Percentiles rank a stretch among this genome's conserved stretches.
phyloP scores from a whole-genome alignment of 1,140 invertebrate genomes.

The Diplogasteroides magnus region DNA sequence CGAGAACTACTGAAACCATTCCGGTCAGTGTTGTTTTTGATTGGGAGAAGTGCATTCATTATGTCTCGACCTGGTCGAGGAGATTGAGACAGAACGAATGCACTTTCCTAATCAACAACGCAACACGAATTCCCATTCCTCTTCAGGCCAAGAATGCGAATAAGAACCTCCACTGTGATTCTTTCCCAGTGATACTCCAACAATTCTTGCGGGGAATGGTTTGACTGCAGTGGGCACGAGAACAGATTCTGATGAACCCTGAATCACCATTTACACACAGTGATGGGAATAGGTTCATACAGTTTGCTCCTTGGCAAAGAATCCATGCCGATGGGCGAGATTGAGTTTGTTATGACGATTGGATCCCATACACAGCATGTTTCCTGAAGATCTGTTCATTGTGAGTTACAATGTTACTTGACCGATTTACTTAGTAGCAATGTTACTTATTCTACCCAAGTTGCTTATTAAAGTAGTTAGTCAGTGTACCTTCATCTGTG shows the following conservation, averaged over 20 bases:
- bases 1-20: conserved; percentile 64
- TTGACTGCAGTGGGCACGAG: conserved; percentile 58
- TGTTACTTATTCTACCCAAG: too few species aligned
- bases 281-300: conserved; percentile 26
- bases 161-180: conserved; percentile 39
- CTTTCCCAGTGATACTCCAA: conserved; percentile 43
- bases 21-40: neutral
- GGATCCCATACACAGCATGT: conserved; percentile 66
- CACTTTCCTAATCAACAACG: too few species aligned
- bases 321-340: conserved; percentile 61
- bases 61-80: neutral
- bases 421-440: too few species aligned
- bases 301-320: conserved; percentile 57
- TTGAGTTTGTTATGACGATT: conserved; percentile 70
- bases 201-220: conserved; percentile 52
- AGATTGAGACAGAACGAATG: neutral
- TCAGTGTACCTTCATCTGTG: conserved; percentile 63
- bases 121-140: too few species aligned
- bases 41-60: too few species aligned
- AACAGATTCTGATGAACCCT: conserved; percentile 59
- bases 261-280: conserved; percentile 10
- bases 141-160: too few species aligned
- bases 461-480: neutral
- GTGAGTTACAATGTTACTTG: neutral
- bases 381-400: conserved; percentile 40